These are phyloP conservation scores for Achroia grisella DNA, from an alignment of 1,140 invertebrate species.

Conservation along the genomic window DNA sequence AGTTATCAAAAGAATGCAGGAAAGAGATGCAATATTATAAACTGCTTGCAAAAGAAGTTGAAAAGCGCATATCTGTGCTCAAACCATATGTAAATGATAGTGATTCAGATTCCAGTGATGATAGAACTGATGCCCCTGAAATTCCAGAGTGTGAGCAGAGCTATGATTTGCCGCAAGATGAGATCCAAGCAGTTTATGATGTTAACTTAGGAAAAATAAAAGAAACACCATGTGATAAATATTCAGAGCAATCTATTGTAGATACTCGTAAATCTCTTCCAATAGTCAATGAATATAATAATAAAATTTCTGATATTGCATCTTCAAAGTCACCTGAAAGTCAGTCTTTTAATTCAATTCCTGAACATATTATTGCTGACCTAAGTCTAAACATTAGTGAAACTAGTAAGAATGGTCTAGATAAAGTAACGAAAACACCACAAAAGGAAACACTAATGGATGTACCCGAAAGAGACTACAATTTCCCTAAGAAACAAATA, in stretches of 20 bases:
- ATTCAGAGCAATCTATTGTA: background rate
- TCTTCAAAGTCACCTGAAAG: background rate
- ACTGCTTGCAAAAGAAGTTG: constrained; percentile 75
- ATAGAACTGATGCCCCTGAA: constrained; percentile 55
- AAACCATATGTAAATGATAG: constrained; percentile 37
- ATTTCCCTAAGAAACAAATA: constrained; percentile 18
- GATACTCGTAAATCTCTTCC: constrained; percentile 7
- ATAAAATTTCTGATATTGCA: constrained; percentile 10
- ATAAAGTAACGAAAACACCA: constrained; percentile 14
- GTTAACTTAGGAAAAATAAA: constrained; percentile 13
- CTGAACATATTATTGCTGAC: constrained; percentile 48
- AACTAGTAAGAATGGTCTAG: constrained; percentile 22
- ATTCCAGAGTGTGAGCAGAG: constrained; percentile 44
- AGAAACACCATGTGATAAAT: background rate
- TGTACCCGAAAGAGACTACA: constrained; percentile 47
- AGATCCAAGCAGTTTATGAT: constrained; percentile 14
- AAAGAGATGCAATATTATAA: constrained; percentile 79
- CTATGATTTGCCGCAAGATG: constrained; percentile 24
- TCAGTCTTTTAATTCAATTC: constrained; percentile 16
- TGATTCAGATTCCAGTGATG: constrained; percentile 40
- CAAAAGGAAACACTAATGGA: constrained; percentile 24
- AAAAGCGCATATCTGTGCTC: constrained; percentile 61
- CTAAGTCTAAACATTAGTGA: constrained; percentile 48
- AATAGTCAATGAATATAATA: constrained; percentile 8
- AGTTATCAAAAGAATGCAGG: constrained; percentile 76